Evolutionary conservation across 1,140 invertebrate genomes (phyloP), one percentile per base, ranked within the genome.

Genomic region (Brachionus sp.): DNA sequence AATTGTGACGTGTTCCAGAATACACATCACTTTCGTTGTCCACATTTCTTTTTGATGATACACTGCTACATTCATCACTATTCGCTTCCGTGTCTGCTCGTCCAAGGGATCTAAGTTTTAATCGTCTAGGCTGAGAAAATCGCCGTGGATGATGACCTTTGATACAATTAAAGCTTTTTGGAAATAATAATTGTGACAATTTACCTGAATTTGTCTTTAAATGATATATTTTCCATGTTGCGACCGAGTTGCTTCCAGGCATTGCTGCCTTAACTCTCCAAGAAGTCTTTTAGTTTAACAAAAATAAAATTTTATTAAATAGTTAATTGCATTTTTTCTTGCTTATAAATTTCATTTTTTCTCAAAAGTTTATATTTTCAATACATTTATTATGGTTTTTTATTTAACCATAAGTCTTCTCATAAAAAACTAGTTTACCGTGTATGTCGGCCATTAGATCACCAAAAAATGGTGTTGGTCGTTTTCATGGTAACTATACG

Each of bases 231-330:
- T 87, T 86, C 89, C 89, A 89, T 0, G 89, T 89, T 7, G 88
- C 88, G 44, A 86, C 84, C 9, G 86, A 88, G 62, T 86, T 86
- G 13, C 86, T 87, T 0, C 83, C 84, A 6, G 88, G 86, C 16
- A 88, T 86, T 0, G 88, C 87, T 29, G 96, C 95, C 90, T 96
- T 96, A 89, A 95, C 97, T 84, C 95, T 90, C 96, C 96, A 98
- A 62, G 97, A 90, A 85, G 95, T 96, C 89, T 98, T 95, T 86
- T 95, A 83, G n/a, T 68, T 50, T 33, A 82, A 80, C 82, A 84
- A 83, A 84, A 46, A 84, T 66, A 3, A 10, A 42, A 42, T 42
- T 42, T 42, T 42, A 10, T 3, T 29, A 29, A 29, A 29, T n/a
- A n/a, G n/a, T n/a, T n/a, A n/a, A n/a, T n/a, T n/a, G n/a, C n/a